Conservation (phyloP, 2,797 vertebrate species). For the Phyllotis vaccarum region DNA sequence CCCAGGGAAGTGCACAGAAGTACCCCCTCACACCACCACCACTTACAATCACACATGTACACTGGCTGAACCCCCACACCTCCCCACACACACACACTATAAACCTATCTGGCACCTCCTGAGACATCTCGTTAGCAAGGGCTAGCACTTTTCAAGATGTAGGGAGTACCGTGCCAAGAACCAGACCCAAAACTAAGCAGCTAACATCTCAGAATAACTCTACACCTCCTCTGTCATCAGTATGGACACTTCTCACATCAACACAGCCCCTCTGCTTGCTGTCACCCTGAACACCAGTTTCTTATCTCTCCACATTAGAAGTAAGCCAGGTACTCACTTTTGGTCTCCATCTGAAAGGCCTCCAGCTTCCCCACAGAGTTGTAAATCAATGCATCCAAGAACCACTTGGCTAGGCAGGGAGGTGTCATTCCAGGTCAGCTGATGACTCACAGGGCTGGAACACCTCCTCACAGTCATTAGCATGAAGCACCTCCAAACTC, state of each 20-base stretch:
- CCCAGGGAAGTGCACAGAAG: background rate
- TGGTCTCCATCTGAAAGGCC: constrained; percentile 23
- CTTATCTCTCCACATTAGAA: background rate
- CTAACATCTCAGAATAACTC: background rate
- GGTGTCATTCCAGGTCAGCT: constrained; percentile 64
- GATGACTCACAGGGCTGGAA: constrained; percentile 63
- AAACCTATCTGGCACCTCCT: background rate
- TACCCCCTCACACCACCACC: background rate
- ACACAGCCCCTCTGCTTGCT: background rate
- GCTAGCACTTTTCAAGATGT: background rate
- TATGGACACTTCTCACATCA: background rate
- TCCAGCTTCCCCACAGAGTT: constrained; percentile 44
- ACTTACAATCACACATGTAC: background rate
- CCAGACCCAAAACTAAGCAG: constrained; percentile 16
- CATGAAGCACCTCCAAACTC: background rate
- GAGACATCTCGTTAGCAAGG: constrained; percentile 6
- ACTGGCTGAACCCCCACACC: background rate
- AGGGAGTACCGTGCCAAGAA: background rate
- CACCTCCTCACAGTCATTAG: constrained; percentile 46
- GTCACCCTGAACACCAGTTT: background rate
- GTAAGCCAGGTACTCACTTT: background rate
- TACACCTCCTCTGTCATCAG: background rate
- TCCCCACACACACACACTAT: background rate
- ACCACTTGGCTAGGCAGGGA: constrained; percentile 21
- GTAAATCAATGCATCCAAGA: constrained; percentile 29